Percentiles rank a stretch among this genome's conserved stretches.
These are phyloP conservation scores for Charina bottae DNA, from an alignment of 2,113 vertebrate species.

Conservation along the genomic window DNA sequence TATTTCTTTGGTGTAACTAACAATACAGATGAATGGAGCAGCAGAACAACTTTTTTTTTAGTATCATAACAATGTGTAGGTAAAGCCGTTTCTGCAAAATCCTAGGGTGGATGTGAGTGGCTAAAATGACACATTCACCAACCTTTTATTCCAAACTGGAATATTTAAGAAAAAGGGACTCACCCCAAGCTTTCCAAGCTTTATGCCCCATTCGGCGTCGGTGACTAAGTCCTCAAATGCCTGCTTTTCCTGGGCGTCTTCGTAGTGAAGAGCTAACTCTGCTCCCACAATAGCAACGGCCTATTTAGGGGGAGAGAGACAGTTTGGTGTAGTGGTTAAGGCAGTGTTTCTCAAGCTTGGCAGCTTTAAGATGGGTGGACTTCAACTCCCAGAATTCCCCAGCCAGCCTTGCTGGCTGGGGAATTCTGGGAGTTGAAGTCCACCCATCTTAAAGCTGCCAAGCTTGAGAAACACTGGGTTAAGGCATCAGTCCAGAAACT, in stretches of 20 bases:
- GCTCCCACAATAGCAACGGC: constrained; percentile 86
- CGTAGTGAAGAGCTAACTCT: constrained; percentile 80
- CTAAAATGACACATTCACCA: background rate
- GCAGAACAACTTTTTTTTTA: background rate
- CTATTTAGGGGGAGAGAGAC: constrained; percentile 65
- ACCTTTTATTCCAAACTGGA: background rate
- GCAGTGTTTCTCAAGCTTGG: no score
- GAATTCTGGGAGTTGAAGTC: no score
- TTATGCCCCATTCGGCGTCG: constrained; percentile 92
- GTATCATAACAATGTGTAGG: background rate
- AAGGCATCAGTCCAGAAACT: no score
- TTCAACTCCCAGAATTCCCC: no score
- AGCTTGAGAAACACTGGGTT: no score
- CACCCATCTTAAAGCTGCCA: no score
- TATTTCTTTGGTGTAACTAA: background rate
- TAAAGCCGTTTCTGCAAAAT: background rate
- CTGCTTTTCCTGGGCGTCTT: constrained; percentile 73
- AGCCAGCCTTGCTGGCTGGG: no score
- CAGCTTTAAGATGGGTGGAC: no score
- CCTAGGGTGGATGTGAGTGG: background rate
- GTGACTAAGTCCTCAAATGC: constrained; percentile 85
- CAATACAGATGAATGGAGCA: background rate
- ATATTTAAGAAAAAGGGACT: constrained; percentile 41
- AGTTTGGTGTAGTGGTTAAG: background rate
- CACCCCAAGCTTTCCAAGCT: constrained; percentile 86